Evolutionary conservation across 2,888 invertebrate species (phyloP).

Genomic region (Monoplex corrugatus): DNA sequence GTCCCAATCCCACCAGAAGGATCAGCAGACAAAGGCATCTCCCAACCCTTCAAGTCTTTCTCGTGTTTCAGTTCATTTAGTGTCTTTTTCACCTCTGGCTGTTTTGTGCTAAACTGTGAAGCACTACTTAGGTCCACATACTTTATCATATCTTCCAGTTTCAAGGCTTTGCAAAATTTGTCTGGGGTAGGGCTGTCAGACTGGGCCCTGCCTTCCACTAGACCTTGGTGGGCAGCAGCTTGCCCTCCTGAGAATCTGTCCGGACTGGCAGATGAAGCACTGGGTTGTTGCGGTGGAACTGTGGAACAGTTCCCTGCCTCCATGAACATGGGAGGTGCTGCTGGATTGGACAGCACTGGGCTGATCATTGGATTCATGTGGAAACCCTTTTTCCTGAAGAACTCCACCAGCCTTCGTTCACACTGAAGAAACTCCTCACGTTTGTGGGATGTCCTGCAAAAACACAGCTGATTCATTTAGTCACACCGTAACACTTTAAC

Average conservation of each 20-base stretch:
- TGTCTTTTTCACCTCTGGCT: slow-evolving; percentile 56
- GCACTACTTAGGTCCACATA: slow-evolving; percentile 51
- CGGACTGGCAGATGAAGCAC: slow-evolving; percentile 14
- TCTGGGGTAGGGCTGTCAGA: slow-evolving; percentile 19
- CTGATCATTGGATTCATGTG: slow-evolving; percentile 60
- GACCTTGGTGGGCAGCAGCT: slow-evolving; percentile 21
- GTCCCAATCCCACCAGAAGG: slow-evolving; percentile 42
- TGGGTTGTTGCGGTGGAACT: not conserved
- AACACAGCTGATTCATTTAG: too few species aligned
- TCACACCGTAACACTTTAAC: too few species aligned
- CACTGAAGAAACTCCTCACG: slow-evolving; percentile 64
- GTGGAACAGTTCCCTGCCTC: slow-evolving; percentile 3
- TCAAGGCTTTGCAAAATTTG: slow-evolving; percentile 50
- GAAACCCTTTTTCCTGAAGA: slow-evolving; percentile 62
- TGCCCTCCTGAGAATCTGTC: slow-evolving; percentile 20
- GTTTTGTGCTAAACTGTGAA: slow-evolving; percentile 39
- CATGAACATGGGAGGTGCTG: slow-evolving; percentile 30
- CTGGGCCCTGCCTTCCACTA: slow-evolving; percentile 10
- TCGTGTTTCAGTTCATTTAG: slow-evolving; percentile 60
- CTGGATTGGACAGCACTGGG: slow-evolving; percentile 48
- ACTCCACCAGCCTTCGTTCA: slow-evolving; percentile 56
- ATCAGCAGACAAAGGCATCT: slow-evolving; percentile 34
- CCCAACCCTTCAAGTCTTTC: slow-evolving; percentile 52
- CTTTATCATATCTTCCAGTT: slow-evolving; percentile 57
- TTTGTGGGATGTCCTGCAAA: slow-evolving; percentile 50